These are phyloP conservation scores for Manacus vitellinus DNA, from an alignment of 2,113 vertebrate species.

Conservation along the genomic window DNA sequence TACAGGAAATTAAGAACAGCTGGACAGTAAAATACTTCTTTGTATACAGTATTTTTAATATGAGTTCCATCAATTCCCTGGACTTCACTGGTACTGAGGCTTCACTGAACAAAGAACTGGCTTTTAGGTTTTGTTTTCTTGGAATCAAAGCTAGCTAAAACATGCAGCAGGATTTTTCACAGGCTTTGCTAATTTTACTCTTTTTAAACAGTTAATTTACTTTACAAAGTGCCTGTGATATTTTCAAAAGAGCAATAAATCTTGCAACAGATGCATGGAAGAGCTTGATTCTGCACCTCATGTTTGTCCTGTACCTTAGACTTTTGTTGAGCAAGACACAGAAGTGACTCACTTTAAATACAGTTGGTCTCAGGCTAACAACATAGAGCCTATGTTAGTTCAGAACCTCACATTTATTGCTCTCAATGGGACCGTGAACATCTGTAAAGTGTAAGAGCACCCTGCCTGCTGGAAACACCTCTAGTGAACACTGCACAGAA, in stretches of 20 bases:
- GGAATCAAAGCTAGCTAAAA: background rate
- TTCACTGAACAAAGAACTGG: background rate
- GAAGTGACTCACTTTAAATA: background rate
- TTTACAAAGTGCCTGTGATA: background rate
- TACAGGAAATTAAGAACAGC: slow-evolving; percentile 39
- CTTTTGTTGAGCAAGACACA: background rate
- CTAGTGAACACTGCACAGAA: background rate
- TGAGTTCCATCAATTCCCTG: background rate
- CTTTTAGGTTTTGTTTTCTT: background rate
- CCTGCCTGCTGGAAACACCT: background rate
- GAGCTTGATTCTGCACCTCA: background rate
- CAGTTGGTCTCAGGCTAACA: background rate
- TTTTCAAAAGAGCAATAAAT: background rate
- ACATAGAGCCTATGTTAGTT: background rate
- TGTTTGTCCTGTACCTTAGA: background rate
- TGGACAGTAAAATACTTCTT: slow-evolving; percentile 22
- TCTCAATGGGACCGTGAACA: background rate
- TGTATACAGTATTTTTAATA: background rate
- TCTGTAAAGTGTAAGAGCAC: background rate
- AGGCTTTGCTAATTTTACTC: background rate
- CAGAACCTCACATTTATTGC: background rate
- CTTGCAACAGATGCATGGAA: background rate
- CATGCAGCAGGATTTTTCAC: background rate
- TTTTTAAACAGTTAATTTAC: background rate
- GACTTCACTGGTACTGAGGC: background rate